Evolutionary conservation across 2,888 invertebrate species (phyloP).

Genomic region (Craniophora ligustri): DNA sequence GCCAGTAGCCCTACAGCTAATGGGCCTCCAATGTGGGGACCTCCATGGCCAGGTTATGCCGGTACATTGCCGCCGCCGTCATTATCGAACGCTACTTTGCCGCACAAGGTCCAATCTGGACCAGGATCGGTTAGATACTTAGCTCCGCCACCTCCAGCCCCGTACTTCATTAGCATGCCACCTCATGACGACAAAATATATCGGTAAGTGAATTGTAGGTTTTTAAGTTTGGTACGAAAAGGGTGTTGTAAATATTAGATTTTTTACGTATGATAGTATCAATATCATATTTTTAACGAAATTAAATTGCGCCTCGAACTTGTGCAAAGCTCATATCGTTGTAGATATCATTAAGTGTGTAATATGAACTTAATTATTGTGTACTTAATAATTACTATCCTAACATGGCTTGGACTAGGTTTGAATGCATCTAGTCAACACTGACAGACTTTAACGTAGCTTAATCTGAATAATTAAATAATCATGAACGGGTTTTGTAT

Average conservation of each 20-base stretch:
- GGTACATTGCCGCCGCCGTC: constrained; percentile 89
- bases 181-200: constrained; percentile 90
- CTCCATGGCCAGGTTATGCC: constrained; percentile 88
- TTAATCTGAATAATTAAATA: constrained; percentile 27
- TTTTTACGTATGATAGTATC: constrained; percentile 56
- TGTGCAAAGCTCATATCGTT: constrained; percentile 65
- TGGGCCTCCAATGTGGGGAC: constrained; percentile 89
- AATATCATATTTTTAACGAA: constrained; percentile 52
- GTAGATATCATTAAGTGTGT: constrained; percentile 64
- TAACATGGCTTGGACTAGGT: constrained; percentile 54
- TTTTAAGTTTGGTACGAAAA: constrained; percentile 29
- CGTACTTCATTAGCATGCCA: constrained; percentile 90
- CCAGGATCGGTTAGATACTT: constrained; percentile 86
- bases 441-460: constrained; percentile 48
- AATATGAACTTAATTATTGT: constrained; percentile 24
- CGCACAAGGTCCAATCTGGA: constrained; percentile 89
- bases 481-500: constrained; percentile 28
- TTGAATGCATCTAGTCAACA: constrained; percentile 62
- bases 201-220: constrained; percentile 77
- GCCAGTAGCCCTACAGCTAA: constrained; percentile 90
- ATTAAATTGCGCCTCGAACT: constrained; percentile 43
- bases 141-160: constrained; percentile 89
- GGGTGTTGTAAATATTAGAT: constrained; percentile 66
- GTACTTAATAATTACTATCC: constrained; percentile 20
- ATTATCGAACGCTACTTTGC: constrained; percentile 90